Percentiles rank a stretch among this genome's conserved stretches.
These are phyloP conservation scores for Protonibea diacanthus DNA, from an alignment of 2,797 vertebrate genomes.

Conservation along the genomic window DNA sequence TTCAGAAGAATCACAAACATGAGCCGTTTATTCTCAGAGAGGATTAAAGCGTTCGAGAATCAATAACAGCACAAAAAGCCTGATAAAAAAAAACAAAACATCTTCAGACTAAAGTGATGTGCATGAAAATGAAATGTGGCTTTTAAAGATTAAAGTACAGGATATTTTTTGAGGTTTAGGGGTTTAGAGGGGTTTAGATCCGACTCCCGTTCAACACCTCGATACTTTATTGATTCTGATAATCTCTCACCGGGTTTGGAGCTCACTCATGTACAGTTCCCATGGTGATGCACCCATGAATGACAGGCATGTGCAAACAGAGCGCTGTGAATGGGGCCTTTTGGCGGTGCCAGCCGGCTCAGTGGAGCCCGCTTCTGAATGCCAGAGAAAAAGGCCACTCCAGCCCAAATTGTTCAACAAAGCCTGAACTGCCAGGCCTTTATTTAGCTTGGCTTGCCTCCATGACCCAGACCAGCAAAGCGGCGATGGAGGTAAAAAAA, in stretches of 20 bases:
- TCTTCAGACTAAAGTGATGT: neutral
- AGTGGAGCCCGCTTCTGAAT: conserved; percentile 79
- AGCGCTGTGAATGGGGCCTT: conserved; percentile 73
- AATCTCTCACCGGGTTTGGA: conserved; percentile 55
- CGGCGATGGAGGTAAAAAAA: conserved; percentile 71
- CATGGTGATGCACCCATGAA: conserved; percentile 81
- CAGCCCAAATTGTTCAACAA: conserved; percentile 81
- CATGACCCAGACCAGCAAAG: conserved; percentile 72
- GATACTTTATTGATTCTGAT: conserved; percentile 69
- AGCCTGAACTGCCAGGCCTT: conserved; percentile 76
- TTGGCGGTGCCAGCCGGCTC: conserved; percentile 76
- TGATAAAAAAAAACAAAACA: neutral
- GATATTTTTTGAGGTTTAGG: neutral
- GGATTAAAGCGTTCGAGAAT: neutral
- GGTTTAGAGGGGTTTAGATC: neutral
- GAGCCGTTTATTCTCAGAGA: neutral
- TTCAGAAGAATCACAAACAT: conserved; percentile 43
- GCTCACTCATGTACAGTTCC: conserved; percentile 69
- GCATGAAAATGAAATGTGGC: neutral
- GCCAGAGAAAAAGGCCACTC: conserved; percentile 82
- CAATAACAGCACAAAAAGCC: neutral
- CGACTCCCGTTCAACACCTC: conserved; percentile 41
- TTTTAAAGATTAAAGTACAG: conserved; percentile 1
- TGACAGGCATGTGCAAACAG: conserved; percentile 81
- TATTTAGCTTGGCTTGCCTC: conserved; percentile 81